Base-by-base conservation (phyloP, 2,113 vertebrate species). In the Mesocricetus auratus region DNA sequence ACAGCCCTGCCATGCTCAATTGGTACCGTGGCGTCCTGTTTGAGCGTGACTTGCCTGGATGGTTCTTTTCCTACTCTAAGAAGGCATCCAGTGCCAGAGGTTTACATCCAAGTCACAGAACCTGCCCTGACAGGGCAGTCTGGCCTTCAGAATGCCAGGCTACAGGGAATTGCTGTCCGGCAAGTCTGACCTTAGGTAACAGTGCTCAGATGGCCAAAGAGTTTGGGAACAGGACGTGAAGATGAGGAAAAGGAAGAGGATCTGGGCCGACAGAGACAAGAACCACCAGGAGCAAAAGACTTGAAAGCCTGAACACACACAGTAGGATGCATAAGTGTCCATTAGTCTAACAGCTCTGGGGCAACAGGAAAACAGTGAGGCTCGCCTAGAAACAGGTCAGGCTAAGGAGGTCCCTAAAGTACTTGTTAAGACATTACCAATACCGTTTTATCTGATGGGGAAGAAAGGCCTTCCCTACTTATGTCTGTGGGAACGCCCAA, bases 291-390 rank as follows among this genome's bases (percentile, higher is more conserved):
- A 68, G 29, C n/a, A 69, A 17, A 36, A 78, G 89, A 66, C 64
- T 5, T 33, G 19, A 17, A 42, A 19, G 53, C 10, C 10, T 10
- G 53, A 26, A 31, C 2, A 0, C 2, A 10, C 2, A 31, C 0
- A 2, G 24, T 7, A 29, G 12, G 77, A 53, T 0, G 8, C 39
- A 56, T n/a, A 4, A 71, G 21, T 36, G 53, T 0, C 0, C 26
- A 3, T n/a, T 6, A 29, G 33, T 39, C 0, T n/a, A 1, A 90
- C 26, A 66, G 74, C 75, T 39, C 29, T 29, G 15, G 86, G 3
- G 9, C n/a, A 45, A 42, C 36, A 29, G 45, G 64, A 33, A 68
- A 53, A 15, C 1, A 36, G 53, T 29, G 53, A 36, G 36, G 19
- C 5, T 62, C 13, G 1, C 19, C 7, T 2, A 42, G 78, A 56